Percentiles rank a stretch among this genome's conserved stretches.
Conservation (phyloP, 2,113 vertebrate species). For the Nanorana parkeri region DNA sequence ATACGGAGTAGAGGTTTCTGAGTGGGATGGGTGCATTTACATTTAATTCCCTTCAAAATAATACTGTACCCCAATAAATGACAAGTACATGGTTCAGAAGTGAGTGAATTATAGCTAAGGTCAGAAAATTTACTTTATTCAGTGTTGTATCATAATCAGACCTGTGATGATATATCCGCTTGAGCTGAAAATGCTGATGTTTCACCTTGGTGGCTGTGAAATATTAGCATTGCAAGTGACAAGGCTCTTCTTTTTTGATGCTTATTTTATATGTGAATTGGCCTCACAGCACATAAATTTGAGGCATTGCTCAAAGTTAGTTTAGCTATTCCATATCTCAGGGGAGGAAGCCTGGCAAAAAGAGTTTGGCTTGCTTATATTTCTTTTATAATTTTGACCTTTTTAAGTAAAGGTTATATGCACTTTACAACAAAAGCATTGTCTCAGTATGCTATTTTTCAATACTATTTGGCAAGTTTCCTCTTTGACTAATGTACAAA, state of each 20-base stretch:
- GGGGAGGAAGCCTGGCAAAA: conserved; percentile 60
- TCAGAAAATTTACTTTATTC: conserved; percentile 73
- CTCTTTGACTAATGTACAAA: conserved; percentile 21
- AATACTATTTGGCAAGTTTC: conserved; percentile 25
- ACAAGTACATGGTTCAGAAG: conserved; percentile 23
- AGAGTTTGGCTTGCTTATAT: conserved; percentile 65
- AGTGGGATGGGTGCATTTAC: conserved; percentile 8
- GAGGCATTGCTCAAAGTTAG: conserved; percentile 71
- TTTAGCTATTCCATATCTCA: conserved; percentile 73
- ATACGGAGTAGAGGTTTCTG: not conserved
- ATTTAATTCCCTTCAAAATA: conserved; percentile 18
- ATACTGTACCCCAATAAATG: conserved; percentile 46
- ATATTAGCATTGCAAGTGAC: conserved; percentile 73
- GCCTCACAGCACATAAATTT: conserved; percentile 74
- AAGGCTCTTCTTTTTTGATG: conserved; percentile 77
- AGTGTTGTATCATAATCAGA: conserved; percentile 72
- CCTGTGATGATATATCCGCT: conserved; percentile 74
- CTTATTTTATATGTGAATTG: conserved; percentile 79
- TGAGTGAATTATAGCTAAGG: conserved; percentile 77
- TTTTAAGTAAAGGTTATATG: conserved; percentile 58
- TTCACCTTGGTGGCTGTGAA: conserved; percentile 78
- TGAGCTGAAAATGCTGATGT: conserved; percentile 71
- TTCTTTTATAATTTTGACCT: conserved; percentile 68
- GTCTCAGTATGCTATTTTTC: conserved; percentile 43
- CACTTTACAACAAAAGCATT: conserved; percentile 52